Base-by-base conservation (phyloP, 2,797 vertebrate genomes). In the Danio choprae region DNA sequence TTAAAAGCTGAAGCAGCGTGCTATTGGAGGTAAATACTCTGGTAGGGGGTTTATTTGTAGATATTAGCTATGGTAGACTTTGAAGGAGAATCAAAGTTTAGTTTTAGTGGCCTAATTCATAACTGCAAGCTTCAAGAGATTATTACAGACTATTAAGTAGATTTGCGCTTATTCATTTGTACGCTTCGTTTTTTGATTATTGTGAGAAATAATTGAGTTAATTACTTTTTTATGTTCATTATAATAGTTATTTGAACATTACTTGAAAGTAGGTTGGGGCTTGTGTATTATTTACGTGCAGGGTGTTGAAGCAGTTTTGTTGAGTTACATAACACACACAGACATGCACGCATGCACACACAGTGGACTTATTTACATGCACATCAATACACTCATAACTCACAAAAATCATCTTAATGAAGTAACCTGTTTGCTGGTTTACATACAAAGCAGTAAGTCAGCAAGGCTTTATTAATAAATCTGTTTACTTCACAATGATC, bases 1-100 rank as follows among this genome's bases (percentile, higher is more conserved):
- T 9, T 70, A 41, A 78, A 78, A 70, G 64, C 64, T 12, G 15
- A n/a, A 70, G 29, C 50, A 65, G 51, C 40, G 60, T 41, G 60
- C 48, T 56, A 46, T 22, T 62, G 29, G 51, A 56, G n/a, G 70
- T 48, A 74, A 56, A 41, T 2, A 8, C 44, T 50, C 44, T 16
- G 18, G 0, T 22, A 13, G 43, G 13, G 64, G 4, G 6, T 9
- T 29, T 48, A 46, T 36, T 68, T 68, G 44, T 67, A 67, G 20
- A 48, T 46, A 67, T 67, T 1, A 15, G 20, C 12, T 46, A 8
- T 65, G 63, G 29, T 16, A 15, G 20, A 64, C 43, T 67, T 43
- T 64, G 16, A 43, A 2, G 63, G 10, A 46, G 41, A 50, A 68
- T 36, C 15, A 69, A 69, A 69, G 15, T 16, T 6, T 5, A 51